These are phyloP conservation scores for Girardia tigrina DNA, from an alignment of 2,888 invertebrate species.

Conservation along the genomic window DNA sequence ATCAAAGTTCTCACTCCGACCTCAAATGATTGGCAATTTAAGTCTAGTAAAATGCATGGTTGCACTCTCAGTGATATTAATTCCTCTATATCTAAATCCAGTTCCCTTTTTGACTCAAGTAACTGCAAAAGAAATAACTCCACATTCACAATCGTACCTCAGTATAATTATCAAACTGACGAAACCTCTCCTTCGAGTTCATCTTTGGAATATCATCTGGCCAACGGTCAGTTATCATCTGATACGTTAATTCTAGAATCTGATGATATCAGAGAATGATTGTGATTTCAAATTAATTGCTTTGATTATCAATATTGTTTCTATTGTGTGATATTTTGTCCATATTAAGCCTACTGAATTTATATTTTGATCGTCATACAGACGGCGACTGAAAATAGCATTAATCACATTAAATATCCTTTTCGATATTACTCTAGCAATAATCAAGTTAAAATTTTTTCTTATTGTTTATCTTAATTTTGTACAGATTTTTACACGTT, in stretches of 20 bases:
- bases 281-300: not conserved
- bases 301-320: not conserved
- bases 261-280: conserved; percentile 2
- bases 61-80: conserved; percentile 18
- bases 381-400: not conserved
- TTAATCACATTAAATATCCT: not conserved
- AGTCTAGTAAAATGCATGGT: not conserved
- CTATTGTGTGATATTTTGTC: conserved; percentile 13
- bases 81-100: not conserved
- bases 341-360: not conserved
- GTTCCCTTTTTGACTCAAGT: not conserved
- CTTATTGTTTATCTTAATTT: not conserved
- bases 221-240: not conserved
- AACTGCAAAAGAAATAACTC: not conserved
- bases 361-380: not conserved
- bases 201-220: conserved; percentile 9
- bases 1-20: not conserved
- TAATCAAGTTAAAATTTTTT: conserved; percentile 1
- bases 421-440: not conserved
- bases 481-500: conserved; percentile 13
- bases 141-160: conserved; percentile 4
- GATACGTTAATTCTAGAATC: conserved; percentile 7
- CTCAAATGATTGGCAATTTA: not conserved
- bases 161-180: conserved; percentile 15
- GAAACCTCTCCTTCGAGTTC: conserved; percentile 9